Percentiles rank a stretch among this genome's conserved stretches.
Conservation (phyloP, 2,797 vertebrate genomes). For the Neopelma chrysocephalum region DNA sequence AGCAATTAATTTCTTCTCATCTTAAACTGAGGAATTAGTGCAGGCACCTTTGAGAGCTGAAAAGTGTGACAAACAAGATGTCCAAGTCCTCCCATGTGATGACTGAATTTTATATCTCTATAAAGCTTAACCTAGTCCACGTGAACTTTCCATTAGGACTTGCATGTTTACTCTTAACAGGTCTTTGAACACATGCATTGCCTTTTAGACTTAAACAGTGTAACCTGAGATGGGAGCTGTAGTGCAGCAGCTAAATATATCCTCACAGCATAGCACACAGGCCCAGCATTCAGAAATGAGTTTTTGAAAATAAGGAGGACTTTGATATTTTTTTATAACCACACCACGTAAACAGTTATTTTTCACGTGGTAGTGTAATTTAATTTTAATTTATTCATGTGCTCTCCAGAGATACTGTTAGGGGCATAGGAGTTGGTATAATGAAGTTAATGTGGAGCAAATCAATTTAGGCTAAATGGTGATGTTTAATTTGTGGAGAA, state of each 20-base stretch:
- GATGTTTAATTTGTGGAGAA: neutral
- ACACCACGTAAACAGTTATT: neutral
- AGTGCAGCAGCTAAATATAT: slow-evolving; percentile 46
- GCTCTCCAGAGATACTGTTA: neutral
- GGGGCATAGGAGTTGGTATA: neutral
- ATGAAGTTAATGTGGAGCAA: neutral
- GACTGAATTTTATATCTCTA: neutral
- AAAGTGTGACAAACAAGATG: neutral
- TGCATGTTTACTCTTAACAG: slow-evolving; percentile 3
- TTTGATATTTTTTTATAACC: slow-evolving; percentile 11
- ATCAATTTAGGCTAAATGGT: neutral
- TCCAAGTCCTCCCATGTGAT: neutral
- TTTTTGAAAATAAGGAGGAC: neutral
- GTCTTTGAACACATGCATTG: neutral
- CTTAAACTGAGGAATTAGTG: neutral
- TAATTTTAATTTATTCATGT: neutral
- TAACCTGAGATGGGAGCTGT: slow-evolving; percentile 35
- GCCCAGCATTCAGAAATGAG: neutral
- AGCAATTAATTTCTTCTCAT: neutral
- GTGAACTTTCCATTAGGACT: neutral
- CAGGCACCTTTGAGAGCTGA: neutral
- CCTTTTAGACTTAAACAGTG: slow-evolving; percentile 52
- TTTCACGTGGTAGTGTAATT: neutral
- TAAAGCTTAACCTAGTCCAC: neutral
- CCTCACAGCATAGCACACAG: neutral